Conservation (phyloP, 2,888 invertebrate genomes). For the Scaptomyza polygonia region DNA sequence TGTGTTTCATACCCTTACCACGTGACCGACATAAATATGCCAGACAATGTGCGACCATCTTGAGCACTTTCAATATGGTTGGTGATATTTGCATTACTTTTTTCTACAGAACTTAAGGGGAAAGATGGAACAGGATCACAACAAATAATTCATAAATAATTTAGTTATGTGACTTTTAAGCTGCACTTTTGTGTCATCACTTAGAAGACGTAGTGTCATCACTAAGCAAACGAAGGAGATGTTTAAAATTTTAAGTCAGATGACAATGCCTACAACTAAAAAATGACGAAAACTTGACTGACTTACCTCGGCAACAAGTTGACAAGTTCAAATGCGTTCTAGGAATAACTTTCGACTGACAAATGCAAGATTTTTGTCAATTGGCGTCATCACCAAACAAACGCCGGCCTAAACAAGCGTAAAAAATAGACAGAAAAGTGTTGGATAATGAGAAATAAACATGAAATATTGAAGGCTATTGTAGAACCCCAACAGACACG, state of each 20-base stretch:
- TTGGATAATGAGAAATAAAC: neutral
- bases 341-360: neutral
- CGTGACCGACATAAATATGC: constrained; percentile 24
- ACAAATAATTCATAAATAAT: neutral
- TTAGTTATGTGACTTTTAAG: too few relatives aligned
- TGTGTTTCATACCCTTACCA: constrained; percentile 48
- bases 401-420: neutral
- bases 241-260: neutral
- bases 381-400: neutral
- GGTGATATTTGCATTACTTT: too few relatives aligned
- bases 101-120: too few relatives aligned
- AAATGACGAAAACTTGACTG: neutral
- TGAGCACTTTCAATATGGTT: too few relatives aligned
- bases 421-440: neutral
- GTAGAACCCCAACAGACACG: too few relatives aligned
- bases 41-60: constrained; percentile 6
- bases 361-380: neutral
- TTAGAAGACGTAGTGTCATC: too few relatives aligned
- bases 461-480: too few relatives aligned
- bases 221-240: too few relatives aligned
- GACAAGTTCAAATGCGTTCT: neutral
- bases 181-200: too few relatives aligned
- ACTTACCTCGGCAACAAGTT: neutral
- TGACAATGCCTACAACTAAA: too few relatives aligned
- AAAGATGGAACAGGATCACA: too few relatives aligned